Evolutionary conservation across 2,113 vertebrate genomes (phyloP), one percentile per base, ranked within the genome.

Genomic region (Nesoenas mayeri): DNA sequence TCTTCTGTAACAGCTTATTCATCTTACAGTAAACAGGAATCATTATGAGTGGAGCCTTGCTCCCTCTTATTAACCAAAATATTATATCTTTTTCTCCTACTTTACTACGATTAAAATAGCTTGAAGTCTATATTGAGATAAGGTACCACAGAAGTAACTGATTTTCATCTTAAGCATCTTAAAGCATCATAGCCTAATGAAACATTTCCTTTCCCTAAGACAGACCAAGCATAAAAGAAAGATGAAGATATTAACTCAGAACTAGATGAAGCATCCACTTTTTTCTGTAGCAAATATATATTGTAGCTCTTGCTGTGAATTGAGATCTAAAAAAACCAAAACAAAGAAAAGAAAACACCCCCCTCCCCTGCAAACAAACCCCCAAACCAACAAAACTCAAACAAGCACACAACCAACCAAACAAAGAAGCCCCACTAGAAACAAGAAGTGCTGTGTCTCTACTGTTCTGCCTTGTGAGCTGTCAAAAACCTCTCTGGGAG

Each of bases 1-100:
- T 56, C 88, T 96, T 88, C 64, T 13, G 5, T 84, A 78, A 58
- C 64, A 70, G n/a, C 64, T 93, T 86, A 56, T 77, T 96, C 64
- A 85, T 83, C 57, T 22, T 72, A 38, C 40, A 48, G 74, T 77
- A 77, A 93, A 81, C 44, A 73, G 62, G n/a, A 95, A 32, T 42
- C 38, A 7, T 9, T 61, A 7, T 71, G 85, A 85, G 81, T 67
- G 20, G 31, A 58, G 47, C 24, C 89, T 85, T 94, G 80, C 34
- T 82, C 14, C 15, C 67, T 86, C 31, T 73, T 34, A 16, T 64
- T 65, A 61, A 88, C 47, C 31, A 69, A 73, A 95, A 95, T 73
- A 74, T 22, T n/a, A 1, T 18, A 14, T 44, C 53, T 64, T 88
- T 79, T 38, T 65, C 18, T 70, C 44, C 44, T 32, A 85, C 86